A percentile compares a stretch with the other conserved stretches of the same genome.
Evolutionary conservation across 2,113 vertebrate genomes (phyloP).

Genomic region (Macrotis lagotis): DNA sequence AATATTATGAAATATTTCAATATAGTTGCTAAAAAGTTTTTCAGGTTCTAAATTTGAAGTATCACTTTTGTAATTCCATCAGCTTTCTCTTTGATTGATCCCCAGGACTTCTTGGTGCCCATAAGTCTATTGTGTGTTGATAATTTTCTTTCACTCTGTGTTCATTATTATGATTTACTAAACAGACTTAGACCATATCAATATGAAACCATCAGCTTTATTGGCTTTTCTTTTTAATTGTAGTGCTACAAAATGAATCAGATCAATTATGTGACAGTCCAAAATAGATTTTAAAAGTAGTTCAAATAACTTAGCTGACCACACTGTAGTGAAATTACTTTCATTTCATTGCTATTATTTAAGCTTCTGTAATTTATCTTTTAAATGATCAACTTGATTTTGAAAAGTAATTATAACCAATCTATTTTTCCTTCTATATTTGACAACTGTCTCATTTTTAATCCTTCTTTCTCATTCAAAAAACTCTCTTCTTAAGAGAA

Average conservation of each 20-base stretch:
- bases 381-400: neutral
- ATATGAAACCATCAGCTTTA: neutral
- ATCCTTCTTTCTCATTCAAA: neutral
- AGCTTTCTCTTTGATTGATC: neutral
- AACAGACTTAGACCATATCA: neutral
- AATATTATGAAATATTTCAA: neutral
- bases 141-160: neutral
- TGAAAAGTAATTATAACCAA: neutral
- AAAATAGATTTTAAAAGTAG: neutral
- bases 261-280: neutral
- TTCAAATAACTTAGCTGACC: neutral
- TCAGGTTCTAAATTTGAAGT: neutral
- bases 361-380: neutral
- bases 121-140: neutral
- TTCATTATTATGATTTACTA: neutral
- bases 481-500: neutral
- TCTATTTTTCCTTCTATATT: neutral
- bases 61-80: neutral
- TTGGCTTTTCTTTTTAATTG: neutral
- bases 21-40: neutral
- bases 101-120: neutral
- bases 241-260: neutral
- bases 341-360: neutral
- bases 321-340: neutral
- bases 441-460: neutral